These are phyloP conservation scores for Volucella bombylans DNA, from an alignment of 2,888 invertebrate genomes.

Conservation along the genomic window DNA sequence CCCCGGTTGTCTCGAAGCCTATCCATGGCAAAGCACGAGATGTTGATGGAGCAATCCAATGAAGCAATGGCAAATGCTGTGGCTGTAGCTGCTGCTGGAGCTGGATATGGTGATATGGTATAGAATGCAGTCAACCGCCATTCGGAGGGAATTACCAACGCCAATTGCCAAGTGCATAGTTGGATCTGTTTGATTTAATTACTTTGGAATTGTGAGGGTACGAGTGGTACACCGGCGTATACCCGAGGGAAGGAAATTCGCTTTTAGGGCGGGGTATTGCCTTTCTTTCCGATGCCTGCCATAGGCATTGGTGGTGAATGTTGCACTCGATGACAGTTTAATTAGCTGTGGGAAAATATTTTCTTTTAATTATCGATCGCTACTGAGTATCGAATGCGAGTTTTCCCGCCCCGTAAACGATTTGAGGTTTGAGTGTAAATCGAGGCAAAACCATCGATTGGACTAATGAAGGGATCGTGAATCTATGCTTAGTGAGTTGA, in stretches of 20 bases:
- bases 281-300: background rate
- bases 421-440: too few relatives aligned
- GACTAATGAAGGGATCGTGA: too few relatives aligned
- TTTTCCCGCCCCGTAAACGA: too few relatives aligned
- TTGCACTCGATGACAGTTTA: conserved; percentile 11
- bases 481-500: too few relatives aligned
- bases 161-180: conserved; percentile 4
- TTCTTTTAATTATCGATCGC: too few relatives aligned
- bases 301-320: conserved; percentile 21
- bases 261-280: conserved; percentile 37
- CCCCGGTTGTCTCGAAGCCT: background rate
- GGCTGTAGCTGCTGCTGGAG: too few relatives aligned
- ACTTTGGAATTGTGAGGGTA: background rate
- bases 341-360: too few relatives aligned
- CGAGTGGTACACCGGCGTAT: background rate
- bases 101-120: background rate
- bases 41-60: conserved; percentile 15
- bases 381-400: too few relatives aligned
- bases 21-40: background rate
- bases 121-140: conserved; percentile 15
- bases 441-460: too few relatives aligned
- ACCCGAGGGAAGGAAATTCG: background rate
- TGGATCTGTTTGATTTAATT: conserved; percentile 32
- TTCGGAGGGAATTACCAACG: background rate
- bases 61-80: conserved; percentile 2